phyloP scores from a whole-genome alignment of 2,113 vertebrate species.

The Elgaria multicarinata region DNA sequence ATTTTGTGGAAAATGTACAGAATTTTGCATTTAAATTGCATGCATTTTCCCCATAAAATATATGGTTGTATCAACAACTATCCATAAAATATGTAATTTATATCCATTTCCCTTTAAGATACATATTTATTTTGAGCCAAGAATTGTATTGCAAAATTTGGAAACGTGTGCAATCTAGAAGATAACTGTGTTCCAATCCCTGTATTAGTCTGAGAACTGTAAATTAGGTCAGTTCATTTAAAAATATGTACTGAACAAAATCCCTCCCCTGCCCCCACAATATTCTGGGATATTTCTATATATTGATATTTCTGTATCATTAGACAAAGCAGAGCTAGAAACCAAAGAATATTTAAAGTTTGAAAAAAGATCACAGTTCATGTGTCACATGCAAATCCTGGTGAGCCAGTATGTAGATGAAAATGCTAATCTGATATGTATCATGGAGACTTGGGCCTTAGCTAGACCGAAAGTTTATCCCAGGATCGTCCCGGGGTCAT shows the following conservation, averaged over 20 bases:
- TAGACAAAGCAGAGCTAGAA: slow-evolving; percentile 46
- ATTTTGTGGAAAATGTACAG: no score
- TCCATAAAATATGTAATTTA: no score
- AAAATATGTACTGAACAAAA: no score
- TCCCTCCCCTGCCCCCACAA: no score
- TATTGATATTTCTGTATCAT: slow-evolving; percentile 42
- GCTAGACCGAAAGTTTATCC: no score
- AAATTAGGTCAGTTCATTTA: neutral
- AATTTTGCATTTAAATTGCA: no score
- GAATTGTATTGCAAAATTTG: neutral
- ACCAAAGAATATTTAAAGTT: slow-evolving; percentile 36
- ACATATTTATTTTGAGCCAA: neutral
- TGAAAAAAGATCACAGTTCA: neutral
- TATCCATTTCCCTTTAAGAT: no score
- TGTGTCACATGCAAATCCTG: neutral
- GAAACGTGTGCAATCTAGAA: no score
- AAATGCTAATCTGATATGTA: neutral
- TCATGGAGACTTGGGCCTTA: neutral
- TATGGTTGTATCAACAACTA: neutral
- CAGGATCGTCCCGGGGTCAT: no score
- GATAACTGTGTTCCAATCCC: neutral
- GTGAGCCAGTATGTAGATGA: neutral
- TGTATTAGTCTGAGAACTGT: neutral
- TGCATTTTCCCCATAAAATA: neutral
- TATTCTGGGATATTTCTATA: slow-evolving; percentile 35